Percentiles rank a stretch among this genome's conserved stretches.
These are phyloP conservation scores for Tigriopus japonicus DNA, from an alignment of 1,140 invertebrate genomes.

Conservation along the genomic window DNA sequence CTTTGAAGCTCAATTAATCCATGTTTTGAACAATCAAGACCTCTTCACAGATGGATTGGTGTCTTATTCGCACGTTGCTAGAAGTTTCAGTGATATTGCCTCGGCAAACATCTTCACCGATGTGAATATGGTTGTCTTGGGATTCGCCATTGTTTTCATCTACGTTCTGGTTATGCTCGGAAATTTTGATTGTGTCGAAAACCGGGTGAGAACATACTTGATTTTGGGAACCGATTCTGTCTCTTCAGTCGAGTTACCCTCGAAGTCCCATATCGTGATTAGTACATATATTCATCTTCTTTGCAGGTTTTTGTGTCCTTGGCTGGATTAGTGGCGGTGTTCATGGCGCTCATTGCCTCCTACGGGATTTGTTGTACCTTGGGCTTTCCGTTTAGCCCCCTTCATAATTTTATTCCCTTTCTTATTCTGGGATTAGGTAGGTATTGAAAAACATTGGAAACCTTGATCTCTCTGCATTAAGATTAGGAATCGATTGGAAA, in stretches of 20 bases:
- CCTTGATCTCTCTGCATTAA: no score
- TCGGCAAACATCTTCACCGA: conserved; percentile 30
- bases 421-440: conserved; percentile 51
- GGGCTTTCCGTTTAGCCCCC: conserved; percentile 52
- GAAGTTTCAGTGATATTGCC: conserved; percentile 9
- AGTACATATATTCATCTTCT: no score
- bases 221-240: no score
- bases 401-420: conserved; percentile 60
- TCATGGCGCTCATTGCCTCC: conserved; percentile 49
- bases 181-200: conserved; percentile 33
- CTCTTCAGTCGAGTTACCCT: no score
- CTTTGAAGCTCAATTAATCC: background rate
- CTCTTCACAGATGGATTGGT: background rate
- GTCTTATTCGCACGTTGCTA: background rate
- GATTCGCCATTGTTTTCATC: conserved; percentile 32
- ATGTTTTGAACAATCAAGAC: background rate
- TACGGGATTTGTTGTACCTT: conserved; percentile 49
- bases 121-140: conserved; percentile 30
- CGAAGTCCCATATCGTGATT: no score
- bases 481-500: no score
- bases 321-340: conserved; percentile 46
- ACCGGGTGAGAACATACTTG: conserved; percentile 24
- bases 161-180: conserved; percentile 37
- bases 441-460: background rate
- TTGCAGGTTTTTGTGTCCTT: conserved; percentile 33